phyloP scores from a whole-genome alignment of 2,113 vertebrate species.

The Atrichornis clamosus region DNA sequence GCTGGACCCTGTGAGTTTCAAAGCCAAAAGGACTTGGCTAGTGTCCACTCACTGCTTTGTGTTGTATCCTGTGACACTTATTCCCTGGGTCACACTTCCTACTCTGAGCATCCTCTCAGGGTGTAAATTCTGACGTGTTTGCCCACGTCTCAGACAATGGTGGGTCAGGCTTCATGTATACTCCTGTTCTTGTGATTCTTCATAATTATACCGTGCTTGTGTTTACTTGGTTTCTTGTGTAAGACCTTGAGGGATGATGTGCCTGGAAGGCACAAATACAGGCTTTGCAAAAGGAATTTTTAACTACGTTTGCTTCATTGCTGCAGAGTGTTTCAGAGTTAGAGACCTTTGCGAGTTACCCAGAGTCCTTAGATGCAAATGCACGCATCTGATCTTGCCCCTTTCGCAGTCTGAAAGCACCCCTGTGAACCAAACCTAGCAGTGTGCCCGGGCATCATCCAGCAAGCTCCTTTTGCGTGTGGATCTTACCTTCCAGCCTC shows the following conservation, averaged over 20 bases:
- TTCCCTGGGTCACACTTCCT: neutral
- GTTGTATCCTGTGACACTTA: neutral
- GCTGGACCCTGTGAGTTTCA: neutral
- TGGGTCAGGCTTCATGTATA: neutral
- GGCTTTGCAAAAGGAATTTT: neutral
- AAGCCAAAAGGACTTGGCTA: neutral
- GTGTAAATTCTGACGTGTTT: neutral
- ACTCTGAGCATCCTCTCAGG: neutral
- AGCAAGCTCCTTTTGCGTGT: neutral
- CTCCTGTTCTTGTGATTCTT: neutral
- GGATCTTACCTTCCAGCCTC: neutral
- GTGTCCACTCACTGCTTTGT: neutral
- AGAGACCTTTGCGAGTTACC: neutral
- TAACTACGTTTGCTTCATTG: neutral
- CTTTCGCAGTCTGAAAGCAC: neutral
- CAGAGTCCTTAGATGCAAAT: neutral
- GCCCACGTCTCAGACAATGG: neutral
- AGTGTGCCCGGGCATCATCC: neutral
- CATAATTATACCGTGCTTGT: neutral
- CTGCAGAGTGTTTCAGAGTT: neutral
- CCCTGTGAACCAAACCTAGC: neutral
- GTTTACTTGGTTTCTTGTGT: neutral
- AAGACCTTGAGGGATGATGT: neutral
- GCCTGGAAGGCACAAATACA: neutral
- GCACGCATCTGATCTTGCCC: neutral